phyloP scores from a whole-genome alignment of 2,113 vertebrate genomes.

The Tauraco erythrolophus region DNA sequence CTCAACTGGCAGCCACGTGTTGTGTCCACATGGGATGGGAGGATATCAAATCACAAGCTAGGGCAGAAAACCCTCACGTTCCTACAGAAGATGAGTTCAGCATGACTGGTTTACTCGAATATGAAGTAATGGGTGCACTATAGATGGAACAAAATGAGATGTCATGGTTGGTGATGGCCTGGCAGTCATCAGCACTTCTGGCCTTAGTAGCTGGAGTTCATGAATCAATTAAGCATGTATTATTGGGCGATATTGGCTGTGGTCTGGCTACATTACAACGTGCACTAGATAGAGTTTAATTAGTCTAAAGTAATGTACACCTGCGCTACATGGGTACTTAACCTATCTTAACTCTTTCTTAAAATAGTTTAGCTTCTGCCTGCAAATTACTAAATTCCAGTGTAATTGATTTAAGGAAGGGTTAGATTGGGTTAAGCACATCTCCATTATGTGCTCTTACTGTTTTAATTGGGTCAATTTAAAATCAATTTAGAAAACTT shows the following conservation, averaged over 20 bases:
- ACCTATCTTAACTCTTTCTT: background rate
- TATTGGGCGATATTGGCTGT: background rate
- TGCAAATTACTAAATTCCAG: background rate
- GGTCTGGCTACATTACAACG: background rate
- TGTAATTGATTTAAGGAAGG: background rate
- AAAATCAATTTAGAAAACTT: constrained; percentile 25
- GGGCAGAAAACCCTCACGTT: background rate
- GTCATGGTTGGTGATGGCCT: background rate
- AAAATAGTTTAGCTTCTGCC: background rate
- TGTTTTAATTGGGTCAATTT: constrained; percentile 1
- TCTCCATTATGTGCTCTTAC: background rate
- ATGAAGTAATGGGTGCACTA: background rate
- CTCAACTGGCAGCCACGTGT: background rate
- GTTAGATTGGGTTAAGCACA: background rate
- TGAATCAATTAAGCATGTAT: background rate
- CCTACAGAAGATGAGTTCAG: background rate
- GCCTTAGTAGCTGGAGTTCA: background rate
- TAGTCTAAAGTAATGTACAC: background rate
- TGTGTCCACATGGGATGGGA: background rate
- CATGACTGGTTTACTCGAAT: background rate
- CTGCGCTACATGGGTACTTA: background rate
- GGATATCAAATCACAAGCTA: background rate
- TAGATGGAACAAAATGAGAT: background rate
- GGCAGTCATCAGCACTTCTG: background rate
- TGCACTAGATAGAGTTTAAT: background rate